These are phyloP conservation scores for Amia ocellicauda DNA, from an alignment of 2,113 vertebrate species.

Conservation along the genomic window DNA sequence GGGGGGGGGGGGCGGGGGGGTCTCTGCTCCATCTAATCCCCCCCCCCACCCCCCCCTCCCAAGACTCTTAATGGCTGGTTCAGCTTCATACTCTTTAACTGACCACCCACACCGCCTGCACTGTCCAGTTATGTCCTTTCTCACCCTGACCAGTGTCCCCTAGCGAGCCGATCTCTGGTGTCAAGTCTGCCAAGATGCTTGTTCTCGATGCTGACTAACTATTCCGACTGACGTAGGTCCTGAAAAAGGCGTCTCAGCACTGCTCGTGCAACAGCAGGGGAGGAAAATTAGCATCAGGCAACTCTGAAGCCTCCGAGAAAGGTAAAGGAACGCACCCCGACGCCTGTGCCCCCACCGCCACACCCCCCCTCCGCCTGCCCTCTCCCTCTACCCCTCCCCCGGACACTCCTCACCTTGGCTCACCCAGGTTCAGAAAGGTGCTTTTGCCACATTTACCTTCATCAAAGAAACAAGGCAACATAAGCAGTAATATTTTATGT, in stretches of 20 bases:
- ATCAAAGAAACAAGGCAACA: too few species aligned
- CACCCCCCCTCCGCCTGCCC: constrained; percentile 47
- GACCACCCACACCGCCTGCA: too few species aligned
- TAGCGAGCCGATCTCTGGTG: too few species aligned
- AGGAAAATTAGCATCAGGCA: constrained; percentile 51
- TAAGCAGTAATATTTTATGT: too few species aligned
- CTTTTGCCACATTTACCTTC: too few species aligned
- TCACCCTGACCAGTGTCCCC: too few species aligned
- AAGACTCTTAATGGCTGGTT: constrained; percentile 49
- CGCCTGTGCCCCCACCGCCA: constrained; percentile 22
- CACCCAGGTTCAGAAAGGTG: too few species aligned
- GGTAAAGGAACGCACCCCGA: constrained; percentile 55
- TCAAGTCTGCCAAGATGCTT: too few species aligned
- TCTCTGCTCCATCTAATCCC: constrained; percentile 29
- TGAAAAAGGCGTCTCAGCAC: constrained; percentile 40
- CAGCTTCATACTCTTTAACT: too few species aligned
- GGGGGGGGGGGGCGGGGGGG: too few species aligned
- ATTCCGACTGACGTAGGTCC: constrained; percentile 65
- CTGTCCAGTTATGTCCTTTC: too few species aligned
- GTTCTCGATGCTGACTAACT: constrained; percentile 69
- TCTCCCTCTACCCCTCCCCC: constrained; percentile 18
- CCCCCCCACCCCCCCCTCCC: constrained; percentile 14
- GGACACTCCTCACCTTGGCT: constrained; percentile 19
- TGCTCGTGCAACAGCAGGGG: constrained; percentile 44
- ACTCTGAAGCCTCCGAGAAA: constrained; percentile 46